Conservation (phyloP, 2,888 invertebrate genomes). For the Meliscaeva auricollis region DNA sequence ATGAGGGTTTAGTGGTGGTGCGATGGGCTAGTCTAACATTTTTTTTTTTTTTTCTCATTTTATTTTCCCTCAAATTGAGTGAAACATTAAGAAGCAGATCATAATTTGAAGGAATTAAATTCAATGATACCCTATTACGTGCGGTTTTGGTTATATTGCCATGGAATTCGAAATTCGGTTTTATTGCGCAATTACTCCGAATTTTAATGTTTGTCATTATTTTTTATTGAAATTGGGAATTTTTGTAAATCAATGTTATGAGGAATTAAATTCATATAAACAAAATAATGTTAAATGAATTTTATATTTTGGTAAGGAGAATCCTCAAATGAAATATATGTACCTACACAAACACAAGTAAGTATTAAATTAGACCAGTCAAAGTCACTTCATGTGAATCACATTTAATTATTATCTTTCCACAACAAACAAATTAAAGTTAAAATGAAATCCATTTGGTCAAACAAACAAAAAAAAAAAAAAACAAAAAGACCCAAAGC, state of each 20-base stretch:
- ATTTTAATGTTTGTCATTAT: not conserved
- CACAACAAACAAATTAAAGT: too few species aligned
- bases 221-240: not conserved
- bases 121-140: slow-evolving; percentile 12
- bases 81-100: not conserved
- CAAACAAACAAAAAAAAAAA: too few species aligned
- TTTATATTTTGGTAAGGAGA: too few species aligned
- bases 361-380: too few species aligned
- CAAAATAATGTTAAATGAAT: too few species aligned
- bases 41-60: not conserved
- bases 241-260: not conserved
- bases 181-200: not conserved
- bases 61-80: not conserved
- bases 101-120: slow-evolving; percentile 5
- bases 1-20: not conserved
- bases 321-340: too few species aligned
- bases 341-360: too few species aligned
- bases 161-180: not conserved
- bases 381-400: too few species aligned
- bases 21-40: slow-evolving; percentile 1
- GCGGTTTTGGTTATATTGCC: not conserved
- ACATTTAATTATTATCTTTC: too few species aligned
- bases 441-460: too few species aligned
- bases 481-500: too few species aligned
- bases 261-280: too few species aligned